These are phyloP conservation scores for Smittia sp. DNA, from an alignment of 2,888 invertebrate genomes.

Conservation along the genomic window DNA sequence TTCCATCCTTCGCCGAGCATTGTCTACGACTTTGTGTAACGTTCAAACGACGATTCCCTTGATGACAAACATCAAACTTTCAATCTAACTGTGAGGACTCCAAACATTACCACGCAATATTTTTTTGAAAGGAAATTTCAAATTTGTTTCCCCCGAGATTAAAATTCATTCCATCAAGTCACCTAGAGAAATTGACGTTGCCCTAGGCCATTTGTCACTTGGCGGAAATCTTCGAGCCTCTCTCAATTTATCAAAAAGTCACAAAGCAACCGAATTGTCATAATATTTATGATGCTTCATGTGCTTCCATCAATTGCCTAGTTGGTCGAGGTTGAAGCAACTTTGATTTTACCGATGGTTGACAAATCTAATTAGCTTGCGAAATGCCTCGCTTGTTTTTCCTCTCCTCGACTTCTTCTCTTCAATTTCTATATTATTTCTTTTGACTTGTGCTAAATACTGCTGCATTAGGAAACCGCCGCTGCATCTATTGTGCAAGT, in stretches of 20 bases:
- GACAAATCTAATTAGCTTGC: no score
- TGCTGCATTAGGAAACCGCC: slow-evolving; percentile 35
- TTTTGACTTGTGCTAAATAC: slow-evolving; percentile 29
- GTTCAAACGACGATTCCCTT: no score
- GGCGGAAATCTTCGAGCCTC: slow-evolving; percentile 1
- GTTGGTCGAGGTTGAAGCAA: no score
- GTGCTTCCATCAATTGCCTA: no score
- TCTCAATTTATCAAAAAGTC: slow-evolving; percentile 15
- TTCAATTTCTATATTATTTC: slow-evolving; percentile 11
- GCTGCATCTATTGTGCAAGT: slow-evolving; percentile 40
- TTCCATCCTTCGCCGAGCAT: no score
- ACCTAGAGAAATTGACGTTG: background rate
- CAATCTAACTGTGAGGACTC: no score
- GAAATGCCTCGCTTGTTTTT: background rate
- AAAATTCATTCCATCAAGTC: background rate
- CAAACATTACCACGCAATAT: no score
- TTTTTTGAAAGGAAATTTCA: background rate
- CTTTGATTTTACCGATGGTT: no score
- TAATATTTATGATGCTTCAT: slow-evolving; percentile 29
- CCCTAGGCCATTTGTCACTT: slow-evolving; percentile 13
- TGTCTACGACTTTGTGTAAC: no score
- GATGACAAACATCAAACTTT: no score
- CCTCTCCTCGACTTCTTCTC: background rate
- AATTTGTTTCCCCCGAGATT: slow-evolving; percentile 14
- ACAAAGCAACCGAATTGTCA: slow-evolving; percentile 17